Conservation (phyloP, 2,113 vertebrate species). For the Natator depressus region DNA sequence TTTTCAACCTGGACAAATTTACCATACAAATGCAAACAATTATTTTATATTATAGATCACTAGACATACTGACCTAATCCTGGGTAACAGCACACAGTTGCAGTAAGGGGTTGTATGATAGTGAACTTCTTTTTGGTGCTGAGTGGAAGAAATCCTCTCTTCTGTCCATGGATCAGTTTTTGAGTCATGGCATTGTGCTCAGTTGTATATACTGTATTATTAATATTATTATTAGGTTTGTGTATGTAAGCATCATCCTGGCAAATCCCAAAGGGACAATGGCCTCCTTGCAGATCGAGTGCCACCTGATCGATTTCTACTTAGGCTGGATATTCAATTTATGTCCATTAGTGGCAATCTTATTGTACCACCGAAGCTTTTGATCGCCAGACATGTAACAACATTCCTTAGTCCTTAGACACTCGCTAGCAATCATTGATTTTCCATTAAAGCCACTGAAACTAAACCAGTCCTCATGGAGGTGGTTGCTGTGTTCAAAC, state of each 20-base stretch:
- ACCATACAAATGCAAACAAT: not conserved
- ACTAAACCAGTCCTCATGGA: not conserved
- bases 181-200: not conserved
- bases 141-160: not conserved
- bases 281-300: not conserved
- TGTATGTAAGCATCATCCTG: not conserved
- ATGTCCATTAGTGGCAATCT: not conserved
- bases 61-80: rapidly evolving
- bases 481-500: not conserved
- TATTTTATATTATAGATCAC: not conserved
- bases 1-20: not conserved
- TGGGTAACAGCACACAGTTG: not conserved
- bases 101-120: not conserved
- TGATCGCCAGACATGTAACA: not conserved
- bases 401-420: not conserved
- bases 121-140: not conserved
- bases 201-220: not conserved
- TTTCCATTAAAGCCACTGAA: not conserved
- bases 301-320: not conserved
- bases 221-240: not conserved
- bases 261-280: not conserved
- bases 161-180: not conserved
- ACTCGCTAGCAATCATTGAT: not conserved
- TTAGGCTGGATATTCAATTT: not conserved
- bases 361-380: not conserved